These are phyloP conservation scores for Microhierax caerulescens DNA, from an alignment of 2,797 vertebrate genomes.

Conservation along the genomic window DNA sequence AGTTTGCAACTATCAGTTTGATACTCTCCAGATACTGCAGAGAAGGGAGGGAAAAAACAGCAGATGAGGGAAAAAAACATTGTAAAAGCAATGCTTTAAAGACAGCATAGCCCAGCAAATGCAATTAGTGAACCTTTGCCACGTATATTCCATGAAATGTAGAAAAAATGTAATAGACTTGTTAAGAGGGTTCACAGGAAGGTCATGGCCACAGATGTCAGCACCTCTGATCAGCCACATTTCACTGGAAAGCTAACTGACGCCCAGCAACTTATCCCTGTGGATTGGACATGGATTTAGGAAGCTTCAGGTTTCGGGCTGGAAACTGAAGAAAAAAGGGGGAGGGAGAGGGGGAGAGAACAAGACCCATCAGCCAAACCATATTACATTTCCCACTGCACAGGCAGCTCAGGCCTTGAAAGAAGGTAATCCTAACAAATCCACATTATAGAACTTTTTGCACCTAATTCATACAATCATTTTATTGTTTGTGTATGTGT, in stretches of 20 bases:
- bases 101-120: neutral
- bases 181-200: slow-evolving; percentile 43
- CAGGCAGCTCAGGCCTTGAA: slow-evolving; percentile 4
- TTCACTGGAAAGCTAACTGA: slow-evolving; percentile 16
- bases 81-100: neutral
- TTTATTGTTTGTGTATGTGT: slow-evolving; percentile 12
- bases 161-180: neutral
- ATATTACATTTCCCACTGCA: slow-evolving; percentile 24
- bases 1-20: neutral
- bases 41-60: neutral
- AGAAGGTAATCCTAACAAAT: slow-evolving; percentile 28
- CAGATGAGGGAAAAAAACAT: neutral
- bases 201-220: slow-evolving; percentile 47
- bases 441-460: neutral
- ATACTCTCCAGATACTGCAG: slow-evolving; percentile 16
- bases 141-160: neutral
- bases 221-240: neutral
- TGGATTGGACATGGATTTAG: neutral
- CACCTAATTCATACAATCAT: neutral
- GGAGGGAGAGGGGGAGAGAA: neutral
- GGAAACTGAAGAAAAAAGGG: slow-evolving; percentile 7
- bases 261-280: slow-evolving; percentile 5
- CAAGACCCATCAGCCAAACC: neutral
- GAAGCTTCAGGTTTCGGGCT: slow-evolving; percentile 4
- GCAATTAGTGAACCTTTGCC: neutral